Conservation (phyloP, 1,140 invertebrate species). For the Choristoneura fumiferana region DNA sequence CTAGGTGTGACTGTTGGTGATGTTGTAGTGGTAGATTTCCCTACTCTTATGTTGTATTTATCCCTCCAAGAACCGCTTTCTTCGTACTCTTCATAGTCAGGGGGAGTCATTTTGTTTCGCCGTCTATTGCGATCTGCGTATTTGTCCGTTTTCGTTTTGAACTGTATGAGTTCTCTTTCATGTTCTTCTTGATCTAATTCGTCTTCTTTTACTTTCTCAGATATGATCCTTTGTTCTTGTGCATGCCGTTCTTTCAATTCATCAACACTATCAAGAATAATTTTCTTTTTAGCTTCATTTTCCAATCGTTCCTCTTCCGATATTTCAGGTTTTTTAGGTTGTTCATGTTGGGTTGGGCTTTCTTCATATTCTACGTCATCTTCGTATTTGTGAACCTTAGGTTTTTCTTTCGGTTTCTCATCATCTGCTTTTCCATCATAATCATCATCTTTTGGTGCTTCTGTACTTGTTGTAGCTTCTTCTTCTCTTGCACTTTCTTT, state of each 20-base stretch:
- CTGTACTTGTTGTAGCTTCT: not conserved
- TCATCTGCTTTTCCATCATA: constrained; percentile 21
- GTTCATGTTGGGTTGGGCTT: constrained; percentile 21
- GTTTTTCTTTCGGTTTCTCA: constrained; percentile 22
- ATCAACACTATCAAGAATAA: constrained; percentile 58
- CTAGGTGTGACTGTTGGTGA: constrained; percentile 25
- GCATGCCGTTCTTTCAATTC: constrained; percentile 64
- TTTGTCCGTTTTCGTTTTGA: not conserved
- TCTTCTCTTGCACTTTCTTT: constrained; percentile 13
- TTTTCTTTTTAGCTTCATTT: constrained; percentile 60
- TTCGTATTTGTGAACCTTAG: constrained; percentile 21
- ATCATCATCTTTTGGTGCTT: not conserved
- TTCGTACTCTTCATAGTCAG: constrained; percentile 58
- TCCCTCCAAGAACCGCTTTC: constrained; percentile 33
- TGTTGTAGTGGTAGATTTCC: constrained; percentile 28
- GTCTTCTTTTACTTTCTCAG: constrained; percentile 63
- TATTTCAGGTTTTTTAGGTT: constrained; percentile 27
- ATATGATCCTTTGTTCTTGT: constrained; percentile 57
- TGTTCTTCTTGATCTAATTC: constrained; percentile 56
- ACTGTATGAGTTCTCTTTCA: constrained; percentile 43
- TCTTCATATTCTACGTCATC: constrained; percentile 38
- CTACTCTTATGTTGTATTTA: constrained; percentile 47
- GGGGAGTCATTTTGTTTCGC: constrained; percentile 31
- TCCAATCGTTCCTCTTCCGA: constrained; percentile 44
- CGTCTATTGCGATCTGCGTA: not conserved